phyloP scores from a whole-genome alignment of 2,113 vertebrate species.

The Dicerorhinus sumatrensis region DNA sequence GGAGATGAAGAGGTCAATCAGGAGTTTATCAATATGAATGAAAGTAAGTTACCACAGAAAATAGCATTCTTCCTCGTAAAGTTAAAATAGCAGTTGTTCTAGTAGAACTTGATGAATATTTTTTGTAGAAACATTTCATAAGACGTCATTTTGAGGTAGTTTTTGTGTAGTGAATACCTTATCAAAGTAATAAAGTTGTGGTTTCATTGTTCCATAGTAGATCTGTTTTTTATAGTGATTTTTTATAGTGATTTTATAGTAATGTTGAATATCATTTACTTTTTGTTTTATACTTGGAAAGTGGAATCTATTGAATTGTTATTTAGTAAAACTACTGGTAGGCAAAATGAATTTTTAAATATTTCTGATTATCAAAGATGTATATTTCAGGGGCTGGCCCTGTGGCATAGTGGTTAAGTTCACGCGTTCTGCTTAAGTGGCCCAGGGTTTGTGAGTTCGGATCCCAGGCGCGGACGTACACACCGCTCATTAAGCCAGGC shows the following conservation, averaged over 20 bases:
- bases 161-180: background rate
- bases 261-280: background rate
- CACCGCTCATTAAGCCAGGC: no score
- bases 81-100: background rate
- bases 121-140: conserved; percentile 20
- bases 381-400: background rate
- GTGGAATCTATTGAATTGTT: conserved; percentile 25
- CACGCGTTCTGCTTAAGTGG: no score
- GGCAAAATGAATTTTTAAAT: conserved; percentile 39
- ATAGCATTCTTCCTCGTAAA: background rate
- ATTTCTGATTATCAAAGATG: conserved; percentile 32
- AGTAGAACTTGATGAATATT: background rate
- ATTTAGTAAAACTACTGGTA: conserved; percentile 18
- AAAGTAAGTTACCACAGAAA: conserved; percentile 88
- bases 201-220: background rate
- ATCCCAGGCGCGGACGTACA: no score
- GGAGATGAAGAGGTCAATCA: conserved; percentile 95
- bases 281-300: conserved; percentile 54
- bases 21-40: conserved; percentile 96
- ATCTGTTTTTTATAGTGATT: background rate
- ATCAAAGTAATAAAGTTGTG: background rate
- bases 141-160: background rate
- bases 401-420: no score
- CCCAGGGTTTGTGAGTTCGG: no score
- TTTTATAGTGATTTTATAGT: conserved; percentile 13